These are phyloP conservation scores for Branchipolynoe longqiensis DNA, from an alignment of 2,888 invertebrate species.

Conservation along the genomic window DNA sequence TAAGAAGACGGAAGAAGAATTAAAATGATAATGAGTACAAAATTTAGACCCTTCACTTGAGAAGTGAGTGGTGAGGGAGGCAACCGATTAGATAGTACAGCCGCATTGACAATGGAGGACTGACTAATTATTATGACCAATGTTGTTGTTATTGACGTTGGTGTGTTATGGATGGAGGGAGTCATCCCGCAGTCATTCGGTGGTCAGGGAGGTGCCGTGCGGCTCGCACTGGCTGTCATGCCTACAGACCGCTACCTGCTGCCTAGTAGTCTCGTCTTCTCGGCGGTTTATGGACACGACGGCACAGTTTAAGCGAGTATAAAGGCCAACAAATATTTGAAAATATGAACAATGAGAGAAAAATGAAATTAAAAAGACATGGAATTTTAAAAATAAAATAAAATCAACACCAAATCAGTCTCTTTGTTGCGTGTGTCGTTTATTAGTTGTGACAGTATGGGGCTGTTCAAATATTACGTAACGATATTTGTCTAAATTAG, in stretches of 20 bases:
- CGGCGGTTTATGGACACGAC: neutral
- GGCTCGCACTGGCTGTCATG: neutral
- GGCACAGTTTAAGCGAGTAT: neutral
- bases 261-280: neutral
- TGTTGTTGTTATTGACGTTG: conserved; percentile 45
- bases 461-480: too few species aligned
- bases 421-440: too few species aligned
- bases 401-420: conserved; percentile 33
- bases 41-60: too few species aligned
- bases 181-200: neutral
- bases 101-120: neutral
- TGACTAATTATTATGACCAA: conserved; percentile 24
- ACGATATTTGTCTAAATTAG: too few species aligned
- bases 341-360: neutral
- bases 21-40: too few species aligned
- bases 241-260: neutral
- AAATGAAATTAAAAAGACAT: conserved; percentile 11
- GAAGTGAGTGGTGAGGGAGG: neutral
- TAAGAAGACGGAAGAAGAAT: too few species aligned
- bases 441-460: too few species aligned
- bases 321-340: conserved; percentile 13
- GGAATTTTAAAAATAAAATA: conserved; percentile 36
- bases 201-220: neutral
- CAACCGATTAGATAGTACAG: neutral
- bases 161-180: neutral